Base-by-base conservation (phyloP, 2,113 vertebrate genomes). In the Nyctibius bracteatus region DNA sequence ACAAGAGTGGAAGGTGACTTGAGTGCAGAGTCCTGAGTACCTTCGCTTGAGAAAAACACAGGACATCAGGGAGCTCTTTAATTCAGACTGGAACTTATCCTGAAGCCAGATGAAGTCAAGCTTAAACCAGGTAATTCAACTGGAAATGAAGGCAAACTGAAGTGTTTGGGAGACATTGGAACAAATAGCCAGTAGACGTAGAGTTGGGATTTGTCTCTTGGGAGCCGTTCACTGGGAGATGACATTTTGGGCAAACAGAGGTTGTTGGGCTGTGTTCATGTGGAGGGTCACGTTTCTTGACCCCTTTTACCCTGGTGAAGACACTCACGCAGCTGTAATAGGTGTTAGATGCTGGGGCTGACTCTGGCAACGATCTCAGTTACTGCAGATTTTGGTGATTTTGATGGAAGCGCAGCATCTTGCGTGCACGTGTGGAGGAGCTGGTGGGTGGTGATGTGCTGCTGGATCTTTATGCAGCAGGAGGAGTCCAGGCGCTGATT, bases 161-260 rank as follows among this genome's bases (percentile, higher is more conserved):
- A 81, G 30, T 35, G 12, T 14, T 39, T 35, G 70, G 73, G 51
- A 81, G 5, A n/a, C n/a, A 4, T 7, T 55, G 81, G 57, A 82
- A 52, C 49, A 35, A 68, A 24, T 0, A n/a, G 37, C 33, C 18
- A 6, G 23, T 33, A 79, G 43, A 22, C 0, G 0, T 5, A 44
- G 47, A 37, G 23, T 23, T 86, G 39, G 33, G 24, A 21, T n/a
- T 84, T 71, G 22, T 74, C 31, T 81, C 43, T 24, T 46, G 74
- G 17, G 44, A 63, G 43, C 14, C 9, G 0, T n/a, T 84, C 55
- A 9, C 23, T 55, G 39, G 47, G 57, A 51, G 87, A 39, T 66
- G 90, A 7, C 30, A 5, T 7, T 55, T 84, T 70, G 68, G 30
- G 71, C 75, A 37, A 25, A 41, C 44, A 44, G 62, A 44, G 22